A percentile compares a stretch with the other conserved stretches of the same genome.
Evolutionary conservation across 2,888 invertebrate genomes (phyloP).

Genomic region (Iselma pallidipennis): DNA sequence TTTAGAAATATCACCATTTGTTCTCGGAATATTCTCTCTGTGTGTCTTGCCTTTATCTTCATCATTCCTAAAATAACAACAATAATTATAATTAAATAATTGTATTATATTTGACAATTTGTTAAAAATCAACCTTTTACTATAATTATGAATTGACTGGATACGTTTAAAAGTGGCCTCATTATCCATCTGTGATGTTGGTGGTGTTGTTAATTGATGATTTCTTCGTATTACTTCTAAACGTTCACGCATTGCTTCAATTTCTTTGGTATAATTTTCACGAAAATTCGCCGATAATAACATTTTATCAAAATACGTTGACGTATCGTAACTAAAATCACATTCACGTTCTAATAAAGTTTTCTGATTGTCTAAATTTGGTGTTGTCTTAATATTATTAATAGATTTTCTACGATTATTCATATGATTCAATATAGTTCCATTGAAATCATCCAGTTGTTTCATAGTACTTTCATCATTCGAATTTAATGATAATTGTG

Average conservation of each 20-base stretch:
- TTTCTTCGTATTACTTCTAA: conserved; percentile 36
- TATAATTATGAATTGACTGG: not conserved
- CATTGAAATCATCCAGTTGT: conserved; percentile 16
- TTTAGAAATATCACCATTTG: not conserved
- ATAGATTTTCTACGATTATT: conserved; percentile 28
- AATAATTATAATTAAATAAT: not conserved
- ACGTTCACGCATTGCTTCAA: conserved; percentile 47
- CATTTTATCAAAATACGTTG: conserved; percentile 50
- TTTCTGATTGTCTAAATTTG: conserved; percentile 1
- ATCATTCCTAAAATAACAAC: not conserved
- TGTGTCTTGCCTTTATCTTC: no score
- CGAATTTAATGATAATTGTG: not conserved
- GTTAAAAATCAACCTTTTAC: conserved; percentile 3
- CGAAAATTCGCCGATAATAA: conserved; percentile 41
- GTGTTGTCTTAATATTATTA: not conserved
- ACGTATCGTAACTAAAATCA: conserved; percentile 43
- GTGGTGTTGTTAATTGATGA: conserved; percentile 21
- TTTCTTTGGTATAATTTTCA: conserved; percentile 46
- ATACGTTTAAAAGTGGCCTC: not conserved
- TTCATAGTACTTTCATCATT: not conserved
- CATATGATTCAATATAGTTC: conserved; percentile 14
- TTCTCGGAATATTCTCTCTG: no score
- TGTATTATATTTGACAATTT: conserved; percentile 6
- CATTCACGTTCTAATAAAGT: not conserved
- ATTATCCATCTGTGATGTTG: conserved; percentile 1